Conservation (phyloP, 2,113 vertebrate genomes). For the Chaetodon auriga region DNA sequence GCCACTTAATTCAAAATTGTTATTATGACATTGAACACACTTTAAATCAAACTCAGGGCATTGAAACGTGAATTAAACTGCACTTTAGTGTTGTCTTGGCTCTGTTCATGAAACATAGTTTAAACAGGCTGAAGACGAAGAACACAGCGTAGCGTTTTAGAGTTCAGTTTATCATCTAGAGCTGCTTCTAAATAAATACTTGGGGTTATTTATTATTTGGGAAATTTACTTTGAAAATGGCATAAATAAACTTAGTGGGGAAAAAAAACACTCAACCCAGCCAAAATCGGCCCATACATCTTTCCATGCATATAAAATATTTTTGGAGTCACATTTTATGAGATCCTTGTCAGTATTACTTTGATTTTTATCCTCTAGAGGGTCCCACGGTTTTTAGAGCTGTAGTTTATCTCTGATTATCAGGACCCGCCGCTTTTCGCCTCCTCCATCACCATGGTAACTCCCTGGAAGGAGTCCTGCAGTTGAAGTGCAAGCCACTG, state of each 20-base stretch:
- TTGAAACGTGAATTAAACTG: neutral
- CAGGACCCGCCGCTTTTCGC: conserved; percentile 3
- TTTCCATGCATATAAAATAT: neutral
- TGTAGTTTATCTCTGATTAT: conserved; percentile 21
- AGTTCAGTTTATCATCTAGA: neutral
- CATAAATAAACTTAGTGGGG: neutral
- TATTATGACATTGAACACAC: neutral
- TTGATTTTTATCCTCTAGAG: conserved; percentile 25
- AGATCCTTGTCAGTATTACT: neutral
- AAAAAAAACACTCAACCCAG: neutral
- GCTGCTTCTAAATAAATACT: neutral
- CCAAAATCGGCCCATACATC: neutral
- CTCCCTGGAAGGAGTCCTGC: conserved; percentile 32
- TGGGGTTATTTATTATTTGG: neutral
- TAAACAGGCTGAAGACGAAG: neutral
- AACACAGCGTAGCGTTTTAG: neutral
- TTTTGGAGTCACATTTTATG: neutral
- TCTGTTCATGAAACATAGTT: neutral
- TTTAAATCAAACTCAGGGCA: neutral
- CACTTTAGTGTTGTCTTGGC: neutral
- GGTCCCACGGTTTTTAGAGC: neutral
- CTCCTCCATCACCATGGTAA: conserved; percentile 53
- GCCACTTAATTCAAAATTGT: too few species aligned
- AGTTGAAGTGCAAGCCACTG: conserved; percentile 18
- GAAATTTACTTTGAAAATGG: neutral